phyloP scores from a whole-genome alignment of 2,797 vertebrate genomes.

The Silurus lanzhouensis region DNA sequence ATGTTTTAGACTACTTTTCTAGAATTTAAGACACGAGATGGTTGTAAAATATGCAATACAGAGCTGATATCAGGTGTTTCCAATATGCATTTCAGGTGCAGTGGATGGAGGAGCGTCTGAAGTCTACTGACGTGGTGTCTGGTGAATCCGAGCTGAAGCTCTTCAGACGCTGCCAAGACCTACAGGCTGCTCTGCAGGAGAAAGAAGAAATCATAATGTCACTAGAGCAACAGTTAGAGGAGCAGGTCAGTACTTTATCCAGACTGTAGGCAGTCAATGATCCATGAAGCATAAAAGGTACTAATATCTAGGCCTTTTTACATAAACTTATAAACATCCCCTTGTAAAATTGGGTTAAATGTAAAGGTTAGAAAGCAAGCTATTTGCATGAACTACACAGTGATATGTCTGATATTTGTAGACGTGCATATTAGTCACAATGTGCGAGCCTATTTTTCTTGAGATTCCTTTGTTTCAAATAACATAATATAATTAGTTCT shows the following conservation, averaged over 20 bases:
- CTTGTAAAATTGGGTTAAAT: background rate
- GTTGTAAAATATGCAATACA: background rate
- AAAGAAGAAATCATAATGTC: conserved; percentile 86
- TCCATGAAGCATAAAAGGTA: background rate
- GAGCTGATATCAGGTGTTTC: background rate
- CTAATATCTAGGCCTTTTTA: background rate
- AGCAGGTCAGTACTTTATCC: conserved; percentile 80
- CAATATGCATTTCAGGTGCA: conserved; percentile 77
- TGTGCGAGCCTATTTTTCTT: background rate
- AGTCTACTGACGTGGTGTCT: conserved; percentile 83
- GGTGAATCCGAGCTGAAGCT: conserved; percentile 86
- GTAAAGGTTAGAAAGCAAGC: background rate
- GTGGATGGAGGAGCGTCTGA: conserved; percentile 96
- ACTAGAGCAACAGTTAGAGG: conserved; percentile 90
- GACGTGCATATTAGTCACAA: background rate
- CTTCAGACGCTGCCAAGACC: conserved; percentile 89
- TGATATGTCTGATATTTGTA: background rate
- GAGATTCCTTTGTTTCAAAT: background rate
- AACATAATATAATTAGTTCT: background rate
- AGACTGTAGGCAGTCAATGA: background rate
- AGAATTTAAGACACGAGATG: background rate
- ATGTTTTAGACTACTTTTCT: background rate
- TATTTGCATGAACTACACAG: background rate
- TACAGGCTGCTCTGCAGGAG: conserved; percentile 85
- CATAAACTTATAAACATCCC: background rate